Evolutionary conservation across 2,113 vertebrate genomes (phyloP).

Genomic region (Pollachius pollachius): DNA sequence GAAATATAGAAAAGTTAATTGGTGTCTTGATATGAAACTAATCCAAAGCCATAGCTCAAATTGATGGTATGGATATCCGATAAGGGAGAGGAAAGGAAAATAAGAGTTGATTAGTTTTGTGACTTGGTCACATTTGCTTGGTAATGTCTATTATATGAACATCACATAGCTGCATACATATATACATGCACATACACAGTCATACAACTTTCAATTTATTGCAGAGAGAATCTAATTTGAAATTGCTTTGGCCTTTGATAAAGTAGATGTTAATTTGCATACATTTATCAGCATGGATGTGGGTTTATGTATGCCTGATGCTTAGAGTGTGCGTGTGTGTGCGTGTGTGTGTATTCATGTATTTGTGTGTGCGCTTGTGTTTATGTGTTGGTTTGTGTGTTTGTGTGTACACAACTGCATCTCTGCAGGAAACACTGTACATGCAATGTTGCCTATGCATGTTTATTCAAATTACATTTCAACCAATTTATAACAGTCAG

Average conservation of each 20-base stretch:
- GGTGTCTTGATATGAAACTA: too few species aligned
- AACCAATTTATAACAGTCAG: constrained; percentile 36
- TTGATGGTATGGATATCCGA: too few species aligned
- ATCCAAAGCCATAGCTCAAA: too few species aligned
- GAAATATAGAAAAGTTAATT: too few species aligned
- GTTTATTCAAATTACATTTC: constrained; percentile 26
- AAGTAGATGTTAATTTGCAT: constrained; percentile 21
- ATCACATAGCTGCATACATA: background rate
- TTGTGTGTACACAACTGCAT: too few species aligned
- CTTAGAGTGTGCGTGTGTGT: constrained; percentile 6
- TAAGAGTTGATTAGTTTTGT: too few species aligned
- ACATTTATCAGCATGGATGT: constrained; percentile 5
- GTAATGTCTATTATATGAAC: too few species aligned
- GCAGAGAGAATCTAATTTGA: constrained; percentile 15
- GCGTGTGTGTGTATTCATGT: background rate
- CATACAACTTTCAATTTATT: constrained; percentile 28
- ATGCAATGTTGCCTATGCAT: background rate
- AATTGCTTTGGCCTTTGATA: constrained; percentile 36
- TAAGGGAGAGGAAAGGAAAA: too few species aligned
- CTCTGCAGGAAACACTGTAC: too few species aligned
- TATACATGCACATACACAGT: constrained; percentile 5
- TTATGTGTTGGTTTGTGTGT: background rate
- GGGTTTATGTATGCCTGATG: background rate
- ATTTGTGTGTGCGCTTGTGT: background rate
- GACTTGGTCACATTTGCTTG: too few species aligned